Base-by-base conservation (phyloP, 2,113 vertebrate species). In the Rousettus leschenaultii region DNA sequence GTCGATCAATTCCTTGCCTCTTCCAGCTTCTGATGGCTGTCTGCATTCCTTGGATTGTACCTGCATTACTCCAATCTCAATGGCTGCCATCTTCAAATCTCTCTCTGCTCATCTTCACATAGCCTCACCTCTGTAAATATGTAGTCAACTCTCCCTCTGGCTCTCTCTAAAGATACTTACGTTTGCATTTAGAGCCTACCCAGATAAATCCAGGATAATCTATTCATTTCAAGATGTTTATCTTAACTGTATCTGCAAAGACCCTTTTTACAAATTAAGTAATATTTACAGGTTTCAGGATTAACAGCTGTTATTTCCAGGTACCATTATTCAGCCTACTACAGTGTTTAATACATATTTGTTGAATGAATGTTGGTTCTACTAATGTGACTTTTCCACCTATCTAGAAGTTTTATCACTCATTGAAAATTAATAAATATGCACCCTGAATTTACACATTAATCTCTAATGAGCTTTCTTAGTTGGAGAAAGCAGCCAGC, bases 401-500 rank as follows among this genome's bases (percentile, higher is more conserved):
- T 22, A 61, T 12, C 35, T 95, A 45, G 26, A 63, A 70, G 30
- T 94, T 93, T 86, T 90, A 82, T 91, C 90, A 71, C 45, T 88
- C 21, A 74, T 43, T 96, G 35, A 2, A 89, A 65, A 92, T 71
- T 59, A 89, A 89, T 75, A 86, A 75, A 73, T 86, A 86, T 92
- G 2, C n/a, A 82, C 28, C 79, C 30, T 82, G 21, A 89, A 71
- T 71, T 95, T 89, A 48, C 40, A 45, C 22, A 38, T 57, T 13
- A 83, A 10, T 74, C 30, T 89, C 66, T 93, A 96, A 61, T 51
- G 59, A 93, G 26, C 4, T 71, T 94, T 88, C 19, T 75, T 91
- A 57, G 5, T 43, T 78, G 35, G 55, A 94, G 51, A 26, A 33
- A 63, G 35, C 30, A 88, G 21, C 51, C 7, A 26, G 48, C 55